phyloP scores from a whole-genome alignment of 2,113 vertebrate genomes.

The Haemorhous mexicanus region DNA sequence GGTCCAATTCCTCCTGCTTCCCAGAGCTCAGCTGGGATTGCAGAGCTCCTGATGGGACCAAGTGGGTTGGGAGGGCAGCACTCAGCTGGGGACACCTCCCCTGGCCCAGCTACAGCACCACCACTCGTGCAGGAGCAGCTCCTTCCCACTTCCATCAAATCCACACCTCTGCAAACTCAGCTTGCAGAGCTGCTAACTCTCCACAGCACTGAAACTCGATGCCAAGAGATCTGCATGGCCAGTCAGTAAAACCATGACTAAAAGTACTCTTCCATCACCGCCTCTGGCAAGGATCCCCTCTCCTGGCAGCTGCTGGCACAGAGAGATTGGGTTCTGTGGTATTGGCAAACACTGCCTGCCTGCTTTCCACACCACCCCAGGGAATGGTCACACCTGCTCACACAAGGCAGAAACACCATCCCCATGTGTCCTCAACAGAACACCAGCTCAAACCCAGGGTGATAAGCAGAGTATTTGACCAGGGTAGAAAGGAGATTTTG shows the following conservation, averaged over 20 bases:
- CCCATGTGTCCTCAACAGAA: background rate
- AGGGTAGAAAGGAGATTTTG: background rate
- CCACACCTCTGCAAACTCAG: background rate
- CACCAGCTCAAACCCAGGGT: background rate
- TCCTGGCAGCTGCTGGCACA: background rate
- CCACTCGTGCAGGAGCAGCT: background rate
- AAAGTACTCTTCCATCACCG: background rate
- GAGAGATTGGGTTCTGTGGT: background rate
- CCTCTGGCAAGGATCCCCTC: background rate
- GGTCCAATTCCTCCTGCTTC: background rate
- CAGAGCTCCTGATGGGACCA: background rate
- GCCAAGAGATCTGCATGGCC: background rate
- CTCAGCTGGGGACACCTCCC: no score
- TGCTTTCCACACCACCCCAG: background rate
- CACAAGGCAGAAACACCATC: background rate
- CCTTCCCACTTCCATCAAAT: background rate
- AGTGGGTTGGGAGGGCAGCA: fast-evolving
- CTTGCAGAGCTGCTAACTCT: background rate
- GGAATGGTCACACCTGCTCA: background rate
- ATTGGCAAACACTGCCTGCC: background rate
- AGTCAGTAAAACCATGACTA: background rate
- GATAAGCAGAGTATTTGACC: background rate
- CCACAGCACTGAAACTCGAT: background rate
- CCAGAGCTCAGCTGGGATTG: background rate
- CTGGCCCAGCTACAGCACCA: background rate